Evolutionary conservation across 1,140 invertebrate species (phyloP), one percentile per base, ranked within the genome.

Genomic region (Solenopsis fugax): DNA sequence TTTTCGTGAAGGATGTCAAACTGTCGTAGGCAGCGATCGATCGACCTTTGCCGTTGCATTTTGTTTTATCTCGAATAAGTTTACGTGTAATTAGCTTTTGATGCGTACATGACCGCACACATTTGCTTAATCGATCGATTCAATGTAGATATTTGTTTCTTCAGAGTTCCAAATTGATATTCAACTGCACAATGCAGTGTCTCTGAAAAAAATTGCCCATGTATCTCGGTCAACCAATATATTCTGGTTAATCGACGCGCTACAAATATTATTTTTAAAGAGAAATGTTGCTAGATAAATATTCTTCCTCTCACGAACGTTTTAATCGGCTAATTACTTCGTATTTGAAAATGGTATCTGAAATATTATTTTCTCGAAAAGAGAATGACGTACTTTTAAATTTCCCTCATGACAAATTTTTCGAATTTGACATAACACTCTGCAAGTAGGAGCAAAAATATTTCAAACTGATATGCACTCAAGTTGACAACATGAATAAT

Each of bases 51-150:
- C n/a, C 45, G 13, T 24, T 16, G 12, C 24, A 65, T 29, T 52
- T 80, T 67, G 41, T 48, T 52, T n/a, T 37, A 6, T 65, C 45
- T 52, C 10, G 4, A 29, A 24, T 37, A 71, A 82, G 52, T 56
- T 81, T 56, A 81, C 48, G 4, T 34, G 18, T 58, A 82, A 82
- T 82, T 82, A 72, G 10, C 64, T 13, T 58, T 82, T 21, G 16
- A 72, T 56, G 29, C 24, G n/a, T n/a, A 58, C 18, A 48, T 48
- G 24, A 21, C 12, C 2, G 16, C 34, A 34, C 18, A 21, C 29
- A 48, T 54, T 67, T 52, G 10, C 52, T 29, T 24, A 41, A 69
- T 29, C 48, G 7, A 29, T 71, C 45, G 48, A 45, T 34, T 12
- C 10, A 18, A 52, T 18, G 4, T 41, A 34, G 65, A 52, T 65